A percentile compares a stretch with the other conserved stretches of the same genome.
phyloP scores from a whole-genome alignment of 1,140 invertebrate species.

The Phymastichus coffea region DNA sequence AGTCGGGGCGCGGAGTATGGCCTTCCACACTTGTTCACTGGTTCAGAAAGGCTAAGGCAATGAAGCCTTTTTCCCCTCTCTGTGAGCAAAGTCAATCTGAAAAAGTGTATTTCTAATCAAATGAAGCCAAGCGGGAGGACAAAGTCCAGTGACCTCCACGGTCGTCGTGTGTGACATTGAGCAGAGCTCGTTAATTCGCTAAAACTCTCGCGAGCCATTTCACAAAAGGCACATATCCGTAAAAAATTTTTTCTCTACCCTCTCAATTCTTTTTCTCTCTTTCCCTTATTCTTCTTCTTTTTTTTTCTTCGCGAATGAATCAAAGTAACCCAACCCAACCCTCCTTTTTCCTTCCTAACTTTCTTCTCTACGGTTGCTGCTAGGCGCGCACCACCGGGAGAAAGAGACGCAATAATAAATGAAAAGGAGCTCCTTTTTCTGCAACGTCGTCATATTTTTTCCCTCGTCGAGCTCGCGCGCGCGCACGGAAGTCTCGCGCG shows the following conservation, averaged over 20 bases:
- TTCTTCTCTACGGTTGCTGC: too few species aligned
- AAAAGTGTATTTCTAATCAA: neutral
- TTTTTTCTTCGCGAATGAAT: slow-evolving; percentile 10
- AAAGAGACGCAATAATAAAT: slow-evolving; percentile 19
- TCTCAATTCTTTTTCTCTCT: neutral
- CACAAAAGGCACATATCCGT: slow-evolving; percentile 6
- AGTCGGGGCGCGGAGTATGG: neutral
- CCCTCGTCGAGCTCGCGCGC: neutral
- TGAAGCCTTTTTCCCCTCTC: neutral
- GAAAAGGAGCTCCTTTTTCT: slow-evolving; percentile 16
- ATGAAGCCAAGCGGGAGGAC: neutral
- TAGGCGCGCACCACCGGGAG: too few species aligned
- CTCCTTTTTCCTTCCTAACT: too few species aligned
- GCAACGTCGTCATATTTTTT: slow-evolving; percentile 23
- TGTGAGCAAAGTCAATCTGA: too few species aligned
- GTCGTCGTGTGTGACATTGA: too few species aligned
- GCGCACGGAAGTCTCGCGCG: neutral
- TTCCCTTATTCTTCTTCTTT: neutral
- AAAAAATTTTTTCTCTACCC: neutral
- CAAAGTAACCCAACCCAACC: too few species aligned
- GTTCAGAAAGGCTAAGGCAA: too few species aligned
- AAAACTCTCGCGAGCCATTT: neutral
- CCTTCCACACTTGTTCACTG: too few species aligned
- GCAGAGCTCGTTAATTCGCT: slow-evolving; percentile 19
- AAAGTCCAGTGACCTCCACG: neutral